These are phyloP conservation scores for Macrotis lagotis DNA, from an alignment of 2,113 vertebrate species.

Conservation along the genomic window DNA sequence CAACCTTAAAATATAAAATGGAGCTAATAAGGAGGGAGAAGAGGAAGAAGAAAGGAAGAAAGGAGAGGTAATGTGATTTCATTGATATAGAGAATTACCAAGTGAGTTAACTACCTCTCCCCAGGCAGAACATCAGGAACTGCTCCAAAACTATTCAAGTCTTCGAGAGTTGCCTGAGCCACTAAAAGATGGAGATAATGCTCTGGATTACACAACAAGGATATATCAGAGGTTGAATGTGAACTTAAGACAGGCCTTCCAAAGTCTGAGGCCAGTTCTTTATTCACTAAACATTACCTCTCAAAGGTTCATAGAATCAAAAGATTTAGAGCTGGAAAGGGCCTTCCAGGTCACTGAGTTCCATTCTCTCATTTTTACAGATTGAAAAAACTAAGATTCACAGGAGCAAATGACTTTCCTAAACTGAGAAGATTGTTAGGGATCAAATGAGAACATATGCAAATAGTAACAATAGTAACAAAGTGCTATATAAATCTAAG, in stretches of 20 bases:
- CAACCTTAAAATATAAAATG: slow-evolving; percentile 16
- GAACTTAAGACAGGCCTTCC: background rate
- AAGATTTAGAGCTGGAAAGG: background rate
- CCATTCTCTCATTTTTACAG: background rate
- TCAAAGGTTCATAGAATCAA: background rate
- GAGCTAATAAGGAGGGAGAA: background rate
- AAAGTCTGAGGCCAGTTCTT: background rate
- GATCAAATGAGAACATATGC: background rate
- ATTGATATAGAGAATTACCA: background rate
- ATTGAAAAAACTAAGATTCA: background rate
- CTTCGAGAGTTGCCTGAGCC: background rate
- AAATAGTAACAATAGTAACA: background rate
- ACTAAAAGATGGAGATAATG: background rate
- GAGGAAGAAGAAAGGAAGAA: background rate
- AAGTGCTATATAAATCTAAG: background rate
- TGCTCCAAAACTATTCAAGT: background rate
- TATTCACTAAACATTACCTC: background rate
- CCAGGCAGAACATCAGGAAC: background rate
- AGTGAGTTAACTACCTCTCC: background rate
- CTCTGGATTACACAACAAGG: background rate
- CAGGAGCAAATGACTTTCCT: background rate
- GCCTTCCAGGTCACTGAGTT: background rate
- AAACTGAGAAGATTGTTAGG: background rate
- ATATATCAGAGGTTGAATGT: background rate
- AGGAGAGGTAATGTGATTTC: background rate